Evolutionary conservation across 2,797 vertebrate species (phyloP).

Genomic region (Thalassophryne amazonica): DNA sequence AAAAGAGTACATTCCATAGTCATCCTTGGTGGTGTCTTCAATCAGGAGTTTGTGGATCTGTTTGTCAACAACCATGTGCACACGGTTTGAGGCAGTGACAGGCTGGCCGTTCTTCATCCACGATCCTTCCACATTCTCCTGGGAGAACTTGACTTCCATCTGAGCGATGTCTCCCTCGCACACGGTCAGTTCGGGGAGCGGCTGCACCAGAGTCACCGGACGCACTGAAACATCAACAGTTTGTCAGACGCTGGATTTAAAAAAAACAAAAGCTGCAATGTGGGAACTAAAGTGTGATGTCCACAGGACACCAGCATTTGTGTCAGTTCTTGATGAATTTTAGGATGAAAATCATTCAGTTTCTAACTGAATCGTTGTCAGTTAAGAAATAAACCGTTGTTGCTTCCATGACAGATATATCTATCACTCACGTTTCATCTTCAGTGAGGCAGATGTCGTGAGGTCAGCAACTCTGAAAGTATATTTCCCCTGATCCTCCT

Average conservation of each 20-base stretch:
- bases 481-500: slow-evolving; percentile 96
- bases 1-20: slow-evolving; percentile 85
- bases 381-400: too few relatives aligned
- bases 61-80: slow-evolving; percentile 93
- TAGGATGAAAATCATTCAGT: too few relatives aligned
- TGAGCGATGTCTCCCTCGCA: slow-evolving; percentile 98
- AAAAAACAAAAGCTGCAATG: background rate
- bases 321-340: too few relatives aligned
- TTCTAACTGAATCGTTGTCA: too few relatives aligned
- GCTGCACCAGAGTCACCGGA: slow-evolving; percentile 90
- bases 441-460: slow-evolving; percentile 85
- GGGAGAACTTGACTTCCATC: slow-evolving; percentile 93
- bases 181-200: slow-evolving; percentile 88
- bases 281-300: too few relatives aligned
- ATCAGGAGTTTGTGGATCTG: slow-evolving; percentile 91
- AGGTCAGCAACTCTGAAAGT: slow-evolving; percentile 84
- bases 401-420: too few relatives aligned
- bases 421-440: slow-evolving; percentile 90
- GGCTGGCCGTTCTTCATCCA: slow-evolving; percentile 90
- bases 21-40: slow-evolving; percentile 88
- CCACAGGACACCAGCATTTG: too few relatives aligned
- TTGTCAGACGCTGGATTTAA: background rate
- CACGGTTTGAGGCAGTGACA: slow-evolving; percentile 82
- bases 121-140: slow-evolving; percentile 91
- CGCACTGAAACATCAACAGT: slow-evolving; percentile 77